Evolutionary conservation across 2,797 vertebrate species (phyloP), one percentile per base, ranked within the genome.

Genomic region (Centropyge bicolor): DNA sequence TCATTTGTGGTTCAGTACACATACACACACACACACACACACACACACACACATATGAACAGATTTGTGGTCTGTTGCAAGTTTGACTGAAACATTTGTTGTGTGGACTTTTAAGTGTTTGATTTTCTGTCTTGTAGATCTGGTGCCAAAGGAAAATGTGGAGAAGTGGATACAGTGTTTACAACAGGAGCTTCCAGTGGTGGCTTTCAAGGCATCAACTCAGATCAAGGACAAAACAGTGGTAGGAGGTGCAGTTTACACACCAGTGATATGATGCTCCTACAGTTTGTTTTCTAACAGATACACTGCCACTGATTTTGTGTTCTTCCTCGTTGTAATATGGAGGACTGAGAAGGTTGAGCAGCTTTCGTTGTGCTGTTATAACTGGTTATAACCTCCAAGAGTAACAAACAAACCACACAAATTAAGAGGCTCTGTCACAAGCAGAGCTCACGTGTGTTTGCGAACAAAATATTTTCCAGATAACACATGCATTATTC

Each of bases 141-240:
- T 99, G 57, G 95, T 98, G 24, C 98, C 98, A 63, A 97, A 95
- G 84, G 96, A 96, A 20, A 98, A 96, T 67, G 61, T 96, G n/a
- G 93, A 96, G 87, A 95, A 87, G 75, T 99, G 98, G 98, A 86
- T 99, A 9, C 75, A 83, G 71, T 95, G 89, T 89, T 94, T 99
- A 84, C 95, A 96, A 70, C 90, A 91, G 24, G 97, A 99, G 84
- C 94, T 97, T 91, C 98, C 98, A 49, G 96, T 96, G 0, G 86
- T 99, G 66, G 94, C 94, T 8, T 99, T 99, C 88, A 99, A 97
- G 93, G 96, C 97, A 1, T 95, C 97, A 6, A 95, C 93, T 0
- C 87, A 93, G 70, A 81, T 92, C 12, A 95, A 90, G 81, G 93
- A 96, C 84, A 97, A 81, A 93, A 94, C 92, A n/a, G 85, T 93